Conservation (phyloP, 2,113 vertebrate species). For the Mus musculus region GRCm39 chr1:157459001-157459500, state of each 20-base stretch:
- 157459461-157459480: neutral
- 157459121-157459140: neutral
- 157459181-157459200: no score
- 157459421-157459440: neutral
- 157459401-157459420: neutral
- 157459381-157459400: neutral
- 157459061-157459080: neutral
- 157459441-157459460: neutral
- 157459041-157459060: neutral
- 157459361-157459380: neutral
- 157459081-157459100: neutral
- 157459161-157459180: neutral
- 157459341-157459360: neutral
- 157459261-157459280: neutral
- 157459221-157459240: neutral
- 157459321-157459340: neutral
- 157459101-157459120: no score
- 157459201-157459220: neutral
- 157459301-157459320: neutral
- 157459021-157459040: neutral
- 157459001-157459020: neutral
- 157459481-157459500: neutral
- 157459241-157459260: neutral
- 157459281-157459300: neutral
- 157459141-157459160: neutral